Conservation (phyloP, 2,797 vertebrate genomes). For the Crenichthys baileyi region DNA sequence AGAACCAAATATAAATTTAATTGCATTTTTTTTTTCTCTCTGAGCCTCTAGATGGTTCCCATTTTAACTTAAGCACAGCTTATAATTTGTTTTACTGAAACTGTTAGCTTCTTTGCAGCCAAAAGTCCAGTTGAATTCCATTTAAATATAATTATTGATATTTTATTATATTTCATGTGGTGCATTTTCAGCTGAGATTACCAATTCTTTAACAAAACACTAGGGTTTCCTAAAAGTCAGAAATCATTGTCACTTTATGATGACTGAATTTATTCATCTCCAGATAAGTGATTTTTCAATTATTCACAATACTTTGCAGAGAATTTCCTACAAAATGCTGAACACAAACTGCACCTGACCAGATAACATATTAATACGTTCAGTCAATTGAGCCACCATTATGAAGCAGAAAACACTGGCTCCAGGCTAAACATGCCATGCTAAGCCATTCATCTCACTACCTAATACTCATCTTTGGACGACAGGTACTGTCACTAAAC, state of each 20-base stretch:
- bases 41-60: neutral
- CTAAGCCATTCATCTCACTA: neutral
- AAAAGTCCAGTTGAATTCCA: neutral
- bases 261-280: neutral
- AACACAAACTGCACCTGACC: neutral
- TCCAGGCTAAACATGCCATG: neutral
- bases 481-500: neutral
- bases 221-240: neutral
- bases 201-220: neutral
- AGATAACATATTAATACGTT: neutral
- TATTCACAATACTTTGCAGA: neutral
- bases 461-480: neutral
- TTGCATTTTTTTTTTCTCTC: neutral
- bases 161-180: neutral
- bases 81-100: neutral
- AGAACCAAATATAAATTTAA: neutral
- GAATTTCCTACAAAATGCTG: neutral
- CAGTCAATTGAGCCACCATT: no score
- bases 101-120: neutral
- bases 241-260: neutral
- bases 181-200: neutral
- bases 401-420: neutral
- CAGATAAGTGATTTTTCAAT: neutral
- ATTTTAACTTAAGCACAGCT: neutral
- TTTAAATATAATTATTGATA: neutral